Evolutionary conservation across 1,140 invertebrate genomes (phyloP).

Genomic region (Trypoxylus dichotomus): DNA sequence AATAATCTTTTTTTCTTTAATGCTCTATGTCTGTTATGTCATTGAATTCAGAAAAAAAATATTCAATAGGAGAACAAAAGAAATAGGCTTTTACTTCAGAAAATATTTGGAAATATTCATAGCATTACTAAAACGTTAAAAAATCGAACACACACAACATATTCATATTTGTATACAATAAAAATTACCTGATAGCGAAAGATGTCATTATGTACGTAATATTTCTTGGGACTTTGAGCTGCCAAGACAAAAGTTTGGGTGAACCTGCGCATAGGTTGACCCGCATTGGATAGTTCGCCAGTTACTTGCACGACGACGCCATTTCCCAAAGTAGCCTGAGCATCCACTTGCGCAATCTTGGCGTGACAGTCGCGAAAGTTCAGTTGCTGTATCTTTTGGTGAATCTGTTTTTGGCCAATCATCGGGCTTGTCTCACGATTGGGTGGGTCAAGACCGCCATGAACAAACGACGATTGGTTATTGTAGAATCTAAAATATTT

Average conservation of each 20-base stretch:
- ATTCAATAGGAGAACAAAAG: too few species aligned
- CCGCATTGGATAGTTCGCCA: conserved; percentile 94
- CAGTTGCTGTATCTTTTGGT: conserved; percentile 91
- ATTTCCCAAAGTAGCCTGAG: conserved; percentile 87
- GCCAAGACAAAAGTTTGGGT: conserved; percentile 97
- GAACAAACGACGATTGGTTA: conserved; percentile 92
- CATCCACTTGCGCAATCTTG: conserved; percentile 89
- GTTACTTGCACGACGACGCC: conserved; percentile 97
- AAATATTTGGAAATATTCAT: too few species aligned
- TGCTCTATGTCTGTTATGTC: too few species aligned
- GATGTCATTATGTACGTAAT: conserved; percentile 98
- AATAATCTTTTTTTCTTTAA: too few species aligned
- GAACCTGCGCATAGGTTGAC: conserved; percentile 94
- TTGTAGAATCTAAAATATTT: conserved; percentile 82
- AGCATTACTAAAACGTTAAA: too few species aligned
- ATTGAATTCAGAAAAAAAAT: too few species aligned
- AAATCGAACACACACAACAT: neutral
- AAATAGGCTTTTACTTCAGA: too few species aligned
- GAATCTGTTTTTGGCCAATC: conserved; percentile 91
- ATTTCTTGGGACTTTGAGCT: conserved; percentile 92
- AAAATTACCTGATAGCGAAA: conserved; percentile 89
- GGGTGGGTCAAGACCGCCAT: conserved; percentile 82
- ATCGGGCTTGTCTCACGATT: conserved; percentile 83
- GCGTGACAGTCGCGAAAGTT: conserved; percentile 97
- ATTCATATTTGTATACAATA: neutral